Conservation (phyloP, 2,888 invertebrate genomes). For the Ptilodon capucinus region DNA sequence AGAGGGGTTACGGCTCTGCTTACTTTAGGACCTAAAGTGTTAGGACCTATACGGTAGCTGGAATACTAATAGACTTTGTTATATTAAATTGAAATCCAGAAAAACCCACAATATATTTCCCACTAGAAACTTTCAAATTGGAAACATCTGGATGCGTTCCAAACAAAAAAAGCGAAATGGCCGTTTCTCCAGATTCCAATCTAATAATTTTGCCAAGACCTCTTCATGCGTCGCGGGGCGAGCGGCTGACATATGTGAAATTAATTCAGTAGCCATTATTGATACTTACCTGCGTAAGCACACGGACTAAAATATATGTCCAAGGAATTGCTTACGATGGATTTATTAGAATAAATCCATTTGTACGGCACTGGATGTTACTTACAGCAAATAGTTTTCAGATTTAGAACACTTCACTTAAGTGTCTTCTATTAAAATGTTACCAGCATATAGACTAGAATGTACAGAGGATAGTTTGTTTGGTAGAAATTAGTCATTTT, state of each 20-base stretch:
- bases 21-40: too few species aligned
- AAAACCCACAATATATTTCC: constrained; percentile 13
- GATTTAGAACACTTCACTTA: too few species aligned
- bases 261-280: constrained; percentile 39
- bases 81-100: not conserved
- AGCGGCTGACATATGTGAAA: constrained; percentile 30
- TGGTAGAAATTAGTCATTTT: too few species aligned
- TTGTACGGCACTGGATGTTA: constrained; percentile 27
- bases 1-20: too few species aligned
- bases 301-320: constrained; percentile 39
- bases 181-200: constrained; percentile 26
- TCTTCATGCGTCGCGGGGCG: constrained; percentile 20
- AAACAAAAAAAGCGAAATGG: constrained; percentile 23
- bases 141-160: constrained; percentile 31
- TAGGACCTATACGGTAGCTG: too few species aligned
- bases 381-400: not conserved
- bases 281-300: constrained; percentile 45
- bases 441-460: too few species aligned
- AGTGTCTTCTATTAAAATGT: too few species aligned
- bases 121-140: constrained; percentile 25
- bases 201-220: constrained; percentile 34
- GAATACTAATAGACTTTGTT: not conserved
- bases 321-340: constrained; percentile 37
- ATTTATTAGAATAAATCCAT: constrained; percentile 43
- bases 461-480: too few species aligned